A percentile compares a stretch with the other conserved stretches of the same genome.
Evolutionary conservation across 2,888 invertebrate genomes (phyloP).

Genomic region (Oxycera nigricornis): DNA sequence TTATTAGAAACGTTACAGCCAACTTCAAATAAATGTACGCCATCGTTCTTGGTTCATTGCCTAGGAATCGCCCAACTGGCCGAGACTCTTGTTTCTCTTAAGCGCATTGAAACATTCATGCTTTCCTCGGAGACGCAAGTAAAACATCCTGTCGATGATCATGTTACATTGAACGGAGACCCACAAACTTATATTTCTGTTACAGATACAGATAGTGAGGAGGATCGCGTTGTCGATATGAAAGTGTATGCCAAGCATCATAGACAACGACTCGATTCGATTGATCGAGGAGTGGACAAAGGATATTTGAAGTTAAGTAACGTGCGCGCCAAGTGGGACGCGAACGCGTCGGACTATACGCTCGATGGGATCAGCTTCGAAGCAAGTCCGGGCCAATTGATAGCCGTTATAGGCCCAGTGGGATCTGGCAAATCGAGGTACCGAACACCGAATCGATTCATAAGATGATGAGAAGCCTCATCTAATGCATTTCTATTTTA

Average conservation of each 20-base stretch:
- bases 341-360: constrained; percentile 69
- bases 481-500: constrained; percentile 44
- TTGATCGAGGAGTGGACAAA: constrained; percentile 49
- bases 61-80: constrained; percentile 70
- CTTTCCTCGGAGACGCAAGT: constrained; percentile 66
- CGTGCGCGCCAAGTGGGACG: constrained; percentile 74
- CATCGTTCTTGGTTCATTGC: too few relatives aligned
- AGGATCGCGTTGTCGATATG: constrained; percentile 11
- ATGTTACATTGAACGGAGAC: constrained; percentile 17
- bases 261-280: neutral
- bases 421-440: constrained; percentile 70
- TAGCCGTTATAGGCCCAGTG: constrained; percentile 76
- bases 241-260: constrained; percentile 4
- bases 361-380: constrained; percentile 72
- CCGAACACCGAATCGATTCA: neutral
- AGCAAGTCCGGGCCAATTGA: constrained; percentile 69
- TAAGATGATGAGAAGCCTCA: neutral
- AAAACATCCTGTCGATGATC: constrained; percentile 18
- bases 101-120: constrained; percentile 67
- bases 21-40: too few relatives aligned
- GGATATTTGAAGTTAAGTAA: constrained; percentile 65
- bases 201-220: constrained; percentile 30
- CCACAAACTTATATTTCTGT: constrained; percentile 27
- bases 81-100: constrained; percentile 69
- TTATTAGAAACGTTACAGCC: too few relatives aligned